Base-by-base conservation (phyloP, 2,113 vertebrate species). In the Toxostoma redivivum region DNA sequence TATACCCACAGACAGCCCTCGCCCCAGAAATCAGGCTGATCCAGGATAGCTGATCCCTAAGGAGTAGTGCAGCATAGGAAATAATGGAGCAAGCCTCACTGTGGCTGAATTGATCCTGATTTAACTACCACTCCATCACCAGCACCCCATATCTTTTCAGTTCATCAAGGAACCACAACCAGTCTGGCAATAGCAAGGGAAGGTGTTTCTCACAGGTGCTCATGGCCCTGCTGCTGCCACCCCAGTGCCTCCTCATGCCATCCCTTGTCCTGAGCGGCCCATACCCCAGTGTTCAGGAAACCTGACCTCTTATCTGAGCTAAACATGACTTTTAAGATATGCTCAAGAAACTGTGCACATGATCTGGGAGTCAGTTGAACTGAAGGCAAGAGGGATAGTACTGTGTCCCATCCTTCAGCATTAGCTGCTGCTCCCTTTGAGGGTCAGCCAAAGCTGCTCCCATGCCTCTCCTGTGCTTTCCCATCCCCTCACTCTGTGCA, bases 1-100 rank as follows among this genome's bases (percentile, higher is more conserved):
- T 6, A 12, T 1, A 53, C 18, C 30, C 51, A 79, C 22, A 56
- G 18, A 57, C 20, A 74, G 35, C 15, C 35, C 50, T 44, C 7
- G 1, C 9, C 44, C 28, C 45, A 72, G n/a, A 57, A 90, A 80
- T 21, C 37, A 65, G 40, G 22, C 15, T 57, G 48, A 37, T 5
- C 10, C 38, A 58, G 22, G 19, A 37, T 0, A 42, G 27, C 20
- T 48, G 47, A 71, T 50, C 56, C 48, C 51, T 13, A 7, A 1
- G 1, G 38, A 58, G 8, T 3, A 56, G 20, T 14, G 33, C 40
- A 78, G 22, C 31, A n/a, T 2, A 37, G 22, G 48, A 79, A 72
- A 85, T 22, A 51, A 54, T 0, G 2, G 25, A 76, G 16, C 33
- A 73, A 84, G 9, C 17, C 30, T 70, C 28, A 2, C 0, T 62